Evolutionary conservation across 2,113 vertebrate species (phyloP), one percentile per base, ranked within the genome.

Genomic region (Zosterops borbonicus): DNA sequence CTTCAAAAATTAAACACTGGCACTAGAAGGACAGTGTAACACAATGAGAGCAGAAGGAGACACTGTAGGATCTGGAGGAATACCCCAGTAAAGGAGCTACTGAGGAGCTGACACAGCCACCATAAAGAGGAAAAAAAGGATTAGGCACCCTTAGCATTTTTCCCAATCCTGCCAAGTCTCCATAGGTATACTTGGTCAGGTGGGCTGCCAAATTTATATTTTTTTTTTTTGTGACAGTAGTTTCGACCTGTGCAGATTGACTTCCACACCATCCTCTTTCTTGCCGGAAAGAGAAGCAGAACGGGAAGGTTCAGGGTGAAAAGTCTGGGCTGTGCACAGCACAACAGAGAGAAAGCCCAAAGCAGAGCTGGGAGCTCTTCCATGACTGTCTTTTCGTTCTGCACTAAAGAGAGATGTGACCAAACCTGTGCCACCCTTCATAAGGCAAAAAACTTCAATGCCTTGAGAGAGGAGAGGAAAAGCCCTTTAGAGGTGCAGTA

Each of bases 371-470:
- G 20, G 71, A 63, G 20, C 18, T 79, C 71, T 41, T 12, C 12
- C 6, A 13, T 7, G 16, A 22, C 9, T 74, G 18, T 41, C 31
- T 87, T 47, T 64, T 31, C 3, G 2, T 83, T 53, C 71, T 92
- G 27, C 29, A 11, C 44, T 76, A 59, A 16, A 56, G 18, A 81
- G 23, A 65, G 21, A 5, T 22, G 14, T 37, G 37, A 4, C 20
- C 2, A 0, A 49, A 80, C 29, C 18, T 3, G 1, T 17, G 12
- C 16, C 47, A 69, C 4, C 5, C 24, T 22, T 70, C 3, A 0
- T 28, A 47, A 76, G 12, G 49, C n/a, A 5, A 64, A 79, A 78
- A 65, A 14, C 6, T 37, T 53, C 39, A 74, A 13, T 8, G 64
- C 9, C 11, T 60, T 41, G 5, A 87, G 39, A 70, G 9, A 70